Evolutionary conservation across 1,140 invertebrate genomes (phyloP).

Genomic region (Geopemphigus sp.): DNA sequence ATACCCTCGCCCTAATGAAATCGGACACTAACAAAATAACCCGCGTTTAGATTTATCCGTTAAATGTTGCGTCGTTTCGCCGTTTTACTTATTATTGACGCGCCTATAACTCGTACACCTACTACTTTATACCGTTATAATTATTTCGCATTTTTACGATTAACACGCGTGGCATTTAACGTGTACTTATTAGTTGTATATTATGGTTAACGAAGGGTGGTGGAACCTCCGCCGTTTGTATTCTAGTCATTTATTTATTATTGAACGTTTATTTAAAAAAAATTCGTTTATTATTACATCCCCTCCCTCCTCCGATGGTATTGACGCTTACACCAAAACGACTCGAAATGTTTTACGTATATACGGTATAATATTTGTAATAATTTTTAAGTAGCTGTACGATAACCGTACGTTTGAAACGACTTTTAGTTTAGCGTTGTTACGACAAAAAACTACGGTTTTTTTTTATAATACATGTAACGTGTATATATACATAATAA

Average conservation of each 20-base stretch:
- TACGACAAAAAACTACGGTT: not conserved
- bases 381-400: conserved; percentile 17
- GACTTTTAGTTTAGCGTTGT: conserved; percentile 25
- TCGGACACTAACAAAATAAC: conserved; percentile 32
- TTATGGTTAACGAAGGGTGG: conserved; percentile 6
- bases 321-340: conserved; percentile 12
- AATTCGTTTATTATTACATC: not conserved
- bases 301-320: not conserved
- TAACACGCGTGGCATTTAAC: conserved; percentile 6
- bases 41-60: conserved; percentile 1
- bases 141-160: conserved; percentile 36
- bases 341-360: conserved; percentile 15
- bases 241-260: conserved; percentile 37
- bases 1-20: no score
- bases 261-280: not conserved
- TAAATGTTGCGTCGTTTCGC: not conserved
- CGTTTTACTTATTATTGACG: conserved; percentile 16
- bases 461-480: conserved; percentile 27
- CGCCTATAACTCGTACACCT: not conserved
- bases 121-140: not conserved
- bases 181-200: conserved; percentile 9
- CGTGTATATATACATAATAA: conserved; percentile 20
- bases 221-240: conserved; percentile 23
- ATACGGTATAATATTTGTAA: conserved; percentile 12
- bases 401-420: conserved; percentile 1